Percentiles rank a stretch among this genome's conserved stretches.
Conservation (phyloP, 2,797 vertebrate genomes). For the Tenualosa thibaudeaui region DNA sequence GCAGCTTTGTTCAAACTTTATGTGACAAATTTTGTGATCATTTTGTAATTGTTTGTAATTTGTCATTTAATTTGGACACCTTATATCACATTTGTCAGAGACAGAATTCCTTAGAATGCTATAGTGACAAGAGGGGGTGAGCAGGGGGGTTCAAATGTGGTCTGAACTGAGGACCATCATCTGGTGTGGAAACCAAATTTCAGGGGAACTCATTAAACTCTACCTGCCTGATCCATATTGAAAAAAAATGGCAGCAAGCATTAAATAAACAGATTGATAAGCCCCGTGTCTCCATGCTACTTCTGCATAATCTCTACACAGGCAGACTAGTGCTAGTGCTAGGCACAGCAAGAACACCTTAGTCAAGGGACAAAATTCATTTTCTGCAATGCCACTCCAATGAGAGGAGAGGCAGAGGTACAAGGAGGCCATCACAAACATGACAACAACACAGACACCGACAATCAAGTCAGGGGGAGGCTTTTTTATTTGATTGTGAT, state of each 20-base stretch:
- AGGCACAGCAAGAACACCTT: neutral
- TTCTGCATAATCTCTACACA: neutral
- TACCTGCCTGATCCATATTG: constrained; percentile 65
- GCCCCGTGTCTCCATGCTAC: neutral
- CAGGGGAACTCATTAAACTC: constrained; percentile 81
- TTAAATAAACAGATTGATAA: neutral
- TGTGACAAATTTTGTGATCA: neutral
- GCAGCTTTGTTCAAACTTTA: neutral
- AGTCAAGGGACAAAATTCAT: neutral
- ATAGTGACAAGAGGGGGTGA: neutral
- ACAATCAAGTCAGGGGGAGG: neutral
- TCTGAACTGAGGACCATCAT: constrained; percentile 62
- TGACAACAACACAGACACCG: neutral
- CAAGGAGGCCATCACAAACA: neutral
- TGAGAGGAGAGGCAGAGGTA: neutral
- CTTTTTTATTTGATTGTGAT: neutral
- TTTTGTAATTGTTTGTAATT: no score
- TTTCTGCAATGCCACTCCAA: neutral
- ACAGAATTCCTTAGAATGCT: neutral
- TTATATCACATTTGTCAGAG: neutral
- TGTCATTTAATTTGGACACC: neutral
- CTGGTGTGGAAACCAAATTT: constrained; percentile 71
- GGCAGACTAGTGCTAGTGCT: neutral
- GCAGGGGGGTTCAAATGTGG: constrained; percentile 46
- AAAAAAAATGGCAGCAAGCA: neutral